These are phyloP conservation scores for Pilophorus perplexus DNA, from an alignment of 2,888 invertebrate genomes.

Conservation along the genomic window DNA sequence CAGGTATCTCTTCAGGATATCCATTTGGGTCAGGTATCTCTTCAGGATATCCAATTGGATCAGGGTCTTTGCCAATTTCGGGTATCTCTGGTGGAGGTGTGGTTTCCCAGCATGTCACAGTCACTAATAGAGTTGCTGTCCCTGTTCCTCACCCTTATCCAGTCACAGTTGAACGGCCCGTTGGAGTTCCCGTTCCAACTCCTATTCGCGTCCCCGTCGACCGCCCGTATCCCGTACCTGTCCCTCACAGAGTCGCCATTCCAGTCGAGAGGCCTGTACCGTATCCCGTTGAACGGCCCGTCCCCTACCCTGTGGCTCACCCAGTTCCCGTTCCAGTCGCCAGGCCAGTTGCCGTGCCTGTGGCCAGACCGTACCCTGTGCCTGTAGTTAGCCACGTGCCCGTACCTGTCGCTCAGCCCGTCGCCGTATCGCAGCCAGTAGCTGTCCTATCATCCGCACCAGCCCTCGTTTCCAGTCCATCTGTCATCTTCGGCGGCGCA, in stretches of 20 bases:
- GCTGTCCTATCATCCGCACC: slow-evolving; percentile 39
- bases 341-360: slow-evolving; percentile 48
- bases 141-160: slow-evolving; percentile 49
- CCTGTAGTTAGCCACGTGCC: slow-evolving; percentile 46
- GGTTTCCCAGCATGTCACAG: slow-evolving; percentile 41
- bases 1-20: not conserved
- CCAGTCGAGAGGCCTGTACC: slow-evolving; percentile 24
- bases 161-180: slow-evolving; percentile 50
- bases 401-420: slow-evolving; percentile 47
- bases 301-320: slow-evolving; percentile 51
- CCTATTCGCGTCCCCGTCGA: slow-evolving; percentile 48
- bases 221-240: slow-evolving; percentile 44
- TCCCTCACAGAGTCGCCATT: slow-evolving; percentile 5
- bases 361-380: slow-evolving; percentile 47
- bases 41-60: not conserved
- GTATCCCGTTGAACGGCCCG: slow-evolving; percentile 45
- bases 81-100: slow-evolving; percentile 7
- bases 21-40: no score
- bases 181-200: slow-evolving; percentile 48
- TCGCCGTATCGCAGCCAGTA: slow-evolving; percentile 45
- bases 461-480: not conserved
- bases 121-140: slow-evolving; percentile 46
- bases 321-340: slow-evolving; percentile 52
- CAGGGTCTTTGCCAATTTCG: not conserved
- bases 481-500: not conserved